A percentile compares a stretch with the other conserved stretches of the same genome.
Conservation (phyloP, 2,797 vertebrate species). For the Apogon hyalosoma region DNA sequence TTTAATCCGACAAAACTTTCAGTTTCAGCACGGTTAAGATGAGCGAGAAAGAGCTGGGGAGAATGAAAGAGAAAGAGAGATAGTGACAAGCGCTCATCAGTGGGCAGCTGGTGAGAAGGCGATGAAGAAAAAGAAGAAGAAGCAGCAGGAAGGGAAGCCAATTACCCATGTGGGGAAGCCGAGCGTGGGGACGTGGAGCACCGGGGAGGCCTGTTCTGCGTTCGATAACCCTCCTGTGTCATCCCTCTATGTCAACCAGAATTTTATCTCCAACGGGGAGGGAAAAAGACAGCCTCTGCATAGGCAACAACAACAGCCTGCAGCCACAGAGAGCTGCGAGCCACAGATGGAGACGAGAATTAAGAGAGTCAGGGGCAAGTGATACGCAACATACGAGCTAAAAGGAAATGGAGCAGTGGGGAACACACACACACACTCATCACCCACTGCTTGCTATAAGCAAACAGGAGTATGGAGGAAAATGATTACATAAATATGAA, state of each 20-base stretch:
- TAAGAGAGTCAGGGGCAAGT: constrained; percentile 49
- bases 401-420: constrained; percentile 40
- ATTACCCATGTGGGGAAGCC: constrained; percentile 60
- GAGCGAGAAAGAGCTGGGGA: constrained; percentile 14
- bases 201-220: constrained; percentile 58
- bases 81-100: constrained; percentile 55
- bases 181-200: constrained; percentile 36
- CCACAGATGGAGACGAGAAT: constrained; percentile 46
- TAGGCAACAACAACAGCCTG: constrained; percentile 58
- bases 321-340: constrained; percentile 42
- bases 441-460: constrained; percentile 14
- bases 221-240: constrained; percentile 70
- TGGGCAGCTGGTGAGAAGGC: constrained; percentile 33
- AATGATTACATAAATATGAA: neutral
- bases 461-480: constrained; percentile 11
- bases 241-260: constrained; percentile 60
- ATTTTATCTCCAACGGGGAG: constrained; percentile 59
- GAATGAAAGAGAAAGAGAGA: constrained; percentile 41
- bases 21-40: constrained; percentile 48
- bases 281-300: constrained; percentile 47
- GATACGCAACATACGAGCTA: constrained; percentile 46
- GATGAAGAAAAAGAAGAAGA: constrained; percentile 3
- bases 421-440: constrained; percentile 30
- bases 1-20: constrained; percentile 66
- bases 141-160: constrained; percentile 61